Base-by-base conservation (phyloP, 2,797 vertebrate genomes). In the Syngnathus rostellatus region DNA sequence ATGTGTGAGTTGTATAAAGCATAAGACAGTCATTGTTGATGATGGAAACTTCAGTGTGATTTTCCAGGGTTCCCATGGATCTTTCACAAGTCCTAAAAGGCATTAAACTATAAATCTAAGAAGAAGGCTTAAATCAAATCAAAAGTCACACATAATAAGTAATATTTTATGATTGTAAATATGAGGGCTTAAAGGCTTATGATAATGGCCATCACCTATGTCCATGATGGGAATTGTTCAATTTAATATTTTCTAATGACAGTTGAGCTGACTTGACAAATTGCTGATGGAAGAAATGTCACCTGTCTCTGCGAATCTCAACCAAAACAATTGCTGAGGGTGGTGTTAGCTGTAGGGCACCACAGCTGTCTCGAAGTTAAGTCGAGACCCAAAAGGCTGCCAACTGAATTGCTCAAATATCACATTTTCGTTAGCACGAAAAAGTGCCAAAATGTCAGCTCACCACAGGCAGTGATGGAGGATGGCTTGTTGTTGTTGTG, bases 261-360 rank as follows among this genome's bases (percentile, higher is more conserved):
- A 62, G n/a, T 37, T 50, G 45, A 31, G 25, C 55, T 57, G 55
- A 37, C 6, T 31, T 46, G 16, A 38, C 10, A 16, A 6, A 14
- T 48, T 74, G 80, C 82, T 71, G 77, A 87, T 69, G 23, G 16
- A 68, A 76, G 62, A 81, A 82, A 62, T 59, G 50, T 53, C 83
- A 81, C 74, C 74, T 83, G 84, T 68, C 69, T 65, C 59, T 23
- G 14, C 40, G 66, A 75, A 66, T 59, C 71, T 25, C 67, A 59
- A 46, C 68, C 45, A n/a, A 50, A 79, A 64, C 65, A 76, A 65
- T 72, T 71, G 68, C 70, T 71, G 37, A 60, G 72, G 31, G 46
- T n/a, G 25, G 66, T 68, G 59, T 68, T 64, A 43, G 59, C 66
- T 65, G 21, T 53, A 61, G 69, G 68, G 58, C 12, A 1, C 62